Conservation (phyloP, 2,113 vertebrate genomes). For the Hippocampus mohnikei region DNA sequence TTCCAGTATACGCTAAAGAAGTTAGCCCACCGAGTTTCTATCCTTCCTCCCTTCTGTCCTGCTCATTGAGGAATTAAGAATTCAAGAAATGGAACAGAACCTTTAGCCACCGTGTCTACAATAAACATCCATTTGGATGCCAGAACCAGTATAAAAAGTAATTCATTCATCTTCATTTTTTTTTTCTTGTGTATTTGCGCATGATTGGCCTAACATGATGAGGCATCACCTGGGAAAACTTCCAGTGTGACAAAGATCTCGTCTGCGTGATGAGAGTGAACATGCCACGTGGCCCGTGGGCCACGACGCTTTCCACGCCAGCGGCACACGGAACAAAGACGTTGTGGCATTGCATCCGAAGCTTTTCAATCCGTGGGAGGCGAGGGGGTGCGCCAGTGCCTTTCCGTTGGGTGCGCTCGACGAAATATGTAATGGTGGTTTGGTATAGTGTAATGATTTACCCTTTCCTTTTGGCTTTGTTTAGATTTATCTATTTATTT, state of each 20-base stretch:
- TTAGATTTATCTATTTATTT: too few species aligned
- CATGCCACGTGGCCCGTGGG: neutral
- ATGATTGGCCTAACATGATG: neutral
- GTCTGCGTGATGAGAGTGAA: neutral
- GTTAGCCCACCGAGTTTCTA: too few species aligned
- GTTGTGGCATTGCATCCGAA: neutral
- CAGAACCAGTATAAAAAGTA: neutral
- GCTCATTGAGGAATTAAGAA: too few species aligned
- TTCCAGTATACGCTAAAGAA: too few species aligned
- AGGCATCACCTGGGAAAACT: constrained; percentile 2
- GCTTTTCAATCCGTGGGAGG: neutral
- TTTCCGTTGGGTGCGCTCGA: too few species aligned
- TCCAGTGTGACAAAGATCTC: neutral
- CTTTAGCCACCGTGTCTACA: too few species aligned
- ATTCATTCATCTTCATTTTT: neutral
- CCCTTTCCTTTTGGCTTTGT: too few species aligned
- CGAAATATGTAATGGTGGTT: neutral
- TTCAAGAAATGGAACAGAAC: too few species aligned
- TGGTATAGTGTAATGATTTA: too few species aligned
- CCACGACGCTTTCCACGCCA: too few species aligned
- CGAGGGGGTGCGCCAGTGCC: neutral
- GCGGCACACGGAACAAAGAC: neutral
- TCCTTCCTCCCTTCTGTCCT: too few species aligned
- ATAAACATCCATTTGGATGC: too few species aligned
- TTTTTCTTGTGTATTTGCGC: neutral